A percentile compares a stretch with the other conserved stretches of the same genome.
Conservation (phyloP, 2,113 vertebrate species). For the Salminus brasiliensis region DNA sequence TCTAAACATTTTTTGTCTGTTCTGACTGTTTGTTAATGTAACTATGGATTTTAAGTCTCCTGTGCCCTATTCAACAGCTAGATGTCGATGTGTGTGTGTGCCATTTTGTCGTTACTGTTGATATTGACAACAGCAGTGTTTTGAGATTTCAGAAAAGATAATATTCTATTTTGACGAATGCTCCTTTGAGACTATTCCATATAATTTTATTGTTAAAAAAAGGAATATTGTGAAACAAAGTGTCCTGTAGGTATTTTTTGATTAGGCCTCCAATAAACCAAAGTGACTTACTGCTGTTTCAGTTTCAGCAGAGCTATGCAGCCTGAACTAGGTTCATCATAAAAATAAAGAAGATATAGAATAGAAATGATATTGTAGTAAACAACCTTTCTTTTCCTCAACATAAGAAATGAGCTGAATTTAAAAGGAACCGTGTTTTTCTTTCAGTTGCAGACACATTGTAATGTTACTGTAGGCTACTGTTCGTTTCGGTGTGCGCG, state of each 20-base stretch:
- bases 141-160: conserved; percentile 3
- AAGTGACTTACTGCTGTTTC: conserved; percentile 55
- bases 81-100: background rate
- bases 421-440: background rate
- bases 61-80: background rate
- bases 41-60: background rate
- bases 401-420: background rate
- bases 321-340: conserved; percentile 39
- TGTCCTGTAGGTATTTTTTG: conserved; percentile 4
- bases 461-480: conserved; percentile 23
- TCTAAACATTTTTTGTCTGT: background rate
- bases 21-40: background rate
- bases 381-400: background rate
- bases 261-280: conserved; percentile 54
- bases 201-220: background rate
- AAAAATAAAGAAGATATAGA: too few relatives aligned
- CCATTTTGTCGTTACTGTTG: background rate
- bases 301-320: conserved; percentile 50
- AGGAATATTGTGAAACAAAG: background rate
- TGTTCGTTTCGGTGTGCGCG: conserved; percentile 31
- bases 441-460: conserved; percentile 14
- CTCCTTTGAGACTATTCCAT: background rate
- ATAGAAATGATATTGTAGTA: background rate
- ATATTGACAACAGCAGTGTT: conserved; percentile 3
- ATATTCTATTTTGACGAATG: conserved; percentile 1